Evolutionary conservation across 2,888 invertebrate species (phyloP), one percentile per base, ranked within the genome.

Genomic region (Heliconius ethilla): DNA sequence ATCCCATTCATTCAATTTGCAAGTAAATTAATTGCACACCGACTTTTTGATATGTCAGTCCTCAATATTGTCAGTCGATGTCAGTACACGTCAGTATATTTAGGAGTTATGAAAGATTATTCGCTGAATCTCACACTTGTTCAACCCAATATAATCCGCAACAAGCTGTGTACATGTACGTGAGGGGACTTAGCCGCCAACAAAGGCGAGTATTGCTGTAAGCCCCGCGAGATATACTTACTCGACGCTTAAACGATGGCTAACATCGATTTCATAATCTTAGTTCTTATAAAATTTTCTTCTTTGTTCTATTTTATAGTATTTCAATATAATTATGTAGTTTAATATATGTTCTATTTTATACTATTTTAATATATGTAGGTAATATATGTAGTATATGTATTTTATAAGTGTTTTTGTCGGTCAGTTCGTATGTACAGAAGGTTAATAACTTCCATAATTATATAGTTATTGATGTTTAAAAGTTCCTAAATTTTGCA

Each of bases 101-200:
- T 37, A 59, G 59, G n/a, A 67, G 22, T 67, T 67, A 37, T 22
- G 18, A n/a, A 66, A 15, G 45, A 25, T 59, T n/a, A 40, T 11
- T 65, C 70, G 51, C 27, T 37, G 37, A 18, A 37, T 37, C 45
- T 18, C 63, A 11, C 37, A 40, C 59, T 74, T 62, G 22, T 72
- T 37, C 27, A 62, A 51, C 33, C 15, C 69, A 63, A 70, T 63
- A n/a, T 78, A 78, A 78, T 78, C 75, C 78, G 63, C 33, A 13
- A 27, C 33, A 70, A 70, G 62, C 70, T 62, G 70, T 62, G 45
- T 51, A 66, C 75, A 29, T 25, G 22, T 29, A 76, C 70, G 37
- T 29, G 75, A 75, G 63, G 27, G 70, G 55, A 63, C 62, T 70
- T 63, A 78, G 63, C 65, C 27, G 27, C 29, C 51, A 10, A 73